Percentiles rank a stretch among this genome's conserved stretches.
These are phyloP conservation scores for Mactra quadrangularis DNA, from an alignment of 1,140 invertebrate species.

Conservation along the genomic window DNA sequence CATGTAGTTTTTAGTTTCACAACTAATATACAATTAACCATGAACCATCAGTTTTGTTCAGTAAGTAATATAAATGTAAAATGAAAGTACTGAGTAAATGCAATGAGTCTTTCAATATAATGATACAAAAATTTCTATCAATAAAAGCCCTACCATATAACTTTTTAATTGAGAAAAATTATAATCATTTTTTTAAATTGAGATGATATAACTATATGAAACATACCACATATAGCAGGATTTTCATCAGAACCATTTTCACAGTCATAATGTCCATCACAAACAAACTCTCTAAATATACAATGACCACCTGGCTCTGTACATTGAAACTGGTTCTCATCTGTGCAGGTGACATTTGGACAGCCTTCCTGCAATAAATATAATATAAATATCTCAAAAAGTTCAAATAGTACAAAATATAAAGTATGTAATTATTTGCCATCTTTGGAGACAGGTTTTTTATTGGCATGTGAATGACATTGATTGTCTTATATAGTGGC, in stretches of 20 bases:
- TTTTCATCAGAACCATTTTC: slow-evolving; percentile 11
- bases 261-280: slow-evolving; percentile 49
- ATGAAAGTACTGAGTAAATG: too few species aligned
- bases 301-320: not conserved
- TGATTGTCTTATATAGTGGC: too few species aligned
- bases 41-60: too few species aligned
- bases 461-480: not conserved
- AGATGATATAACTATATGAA: too few species aligned
- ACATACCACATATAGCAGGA: slow-evolving; percentile 20
- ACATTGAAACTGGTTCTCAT: slow-evolving; percentile 26
- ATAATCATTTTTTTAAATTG: too few species aligned
- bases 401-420: not conserved
- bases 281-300: slow-evolving; percentile 29
- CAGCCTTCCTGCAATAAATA: not conserved
- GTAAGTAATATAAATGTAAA: too few species aligned
- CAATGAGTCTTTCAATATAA: too few species aligned
- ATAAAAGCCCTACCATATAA: too few species aligned
- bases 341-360: not conserved
- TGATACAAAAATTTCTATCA: too few species aligned
- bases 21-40: too few species aligned
- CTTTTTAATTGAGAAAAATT: too few species aligned
- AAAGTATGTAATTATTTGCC: not conserved
- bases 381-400: not conserved
- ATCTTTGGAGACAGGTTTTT: not conserved
- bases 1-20: too few species aligned